phyloP scores from a whole-genome alignment of 2,888 invertebrate genomes.

The Lasius platythorax region DNA sequence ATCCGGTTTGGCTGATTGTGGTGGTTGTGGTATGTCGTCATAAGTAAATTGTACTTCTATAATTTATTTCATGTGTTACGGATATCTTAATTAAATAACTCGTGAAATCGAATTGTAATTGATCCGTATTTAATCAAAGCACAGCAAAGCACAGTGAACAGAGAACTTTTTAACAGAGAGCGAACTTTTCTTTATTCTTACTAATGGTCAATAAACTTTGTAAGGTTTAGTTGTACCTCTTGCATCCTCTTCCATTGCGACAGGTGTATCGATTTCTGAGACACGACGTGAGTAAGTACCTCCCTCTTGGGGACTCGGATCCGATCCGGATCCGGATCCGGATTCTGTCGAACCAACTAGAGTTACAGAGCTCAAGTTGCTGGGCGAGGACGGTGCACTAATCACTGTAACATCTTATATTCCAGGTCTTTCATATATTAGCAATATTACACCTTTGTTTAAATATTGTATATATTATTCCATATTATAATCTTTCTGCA shows the following conservation, averaged over 20 bases:
- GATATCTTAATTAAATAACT: not conserved
- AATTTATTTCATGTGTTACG: slow-evolving; percentile 11
- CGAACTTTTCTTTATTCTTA: not conserved
- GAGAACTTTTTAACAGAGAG: not conserved
- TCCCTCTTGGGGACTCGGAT: slow-evolving; percentile 81
- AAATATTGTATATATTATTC: not conserved
- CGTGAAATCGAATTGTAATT: not conserved
- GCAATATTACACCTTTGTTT: not conserved
- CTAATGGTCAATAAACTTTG: not conserved
- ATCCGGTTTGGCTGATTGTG: slow-evolving; percentile 58
- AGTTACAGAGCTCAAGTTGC: slow-evolving; percentile 91
- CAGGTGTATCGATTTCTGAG: slow-evolving; percentile 78
- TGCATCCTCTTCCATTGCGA: slow-evolving; percentile 63
- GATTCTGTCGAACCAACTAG: slow-evolving; percentile 89
- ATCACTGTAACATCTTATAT: slow-evolving; percentile 85
- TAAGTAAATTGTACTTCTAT: slow-evolving; percentile 75
- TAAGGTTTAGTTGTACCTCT: slow-evolving; percentile 20
- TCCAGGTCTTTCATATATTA: slow-evolving; percentile 39
- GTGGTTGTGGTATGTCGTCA: slow-evolving; percentile 69
- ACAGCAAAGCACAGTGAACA: no score
- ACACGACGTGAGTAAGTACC: slow-evolving; percentile 74
- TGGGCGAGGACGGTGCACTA: slow-evolving; percentile 91
- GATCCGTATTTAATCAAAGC: not conserved
- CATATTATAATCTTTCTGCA: not conserved
- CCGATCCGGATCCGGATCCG: slow-evolving; percentile 84